Percentiles rank a stretch among this genome's conserved stretches.
Conservation (phyloP, 2,113 vertebrate genomes). For the Odobenus rosmarus region DNA sequence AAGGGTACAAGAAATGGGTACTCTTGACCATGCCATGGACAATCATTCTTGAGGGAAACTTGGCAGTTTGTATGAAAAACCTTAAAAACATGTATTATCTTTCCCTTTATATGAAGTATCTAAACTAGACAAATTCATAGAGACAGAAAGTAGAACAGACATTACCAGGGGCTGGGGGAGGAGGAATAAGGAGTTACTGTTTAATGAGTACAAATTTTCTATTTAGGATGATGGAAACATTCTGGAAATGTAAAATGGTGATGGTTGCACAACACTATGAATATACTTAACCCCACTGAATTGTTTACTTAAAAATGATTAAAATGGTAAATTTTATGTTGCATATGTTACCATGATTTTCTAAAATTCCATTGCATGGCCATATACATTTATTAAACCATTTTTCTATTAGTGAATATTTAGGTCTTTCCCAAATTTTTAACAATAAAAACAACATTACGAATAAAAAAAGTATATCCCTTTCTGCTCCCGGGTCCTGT, state of each 20-base stretch:
- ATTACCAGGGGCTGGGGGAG: no score
- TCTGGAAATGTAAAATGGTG: background rate
- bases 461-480: background rate
- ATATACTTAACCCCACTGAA: background rate
- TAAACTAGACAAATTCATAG: background rate
- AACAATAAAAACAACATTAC: background rate
- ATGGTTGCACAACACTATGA: background rate
- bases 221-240: background rate
- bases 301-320: background rate
- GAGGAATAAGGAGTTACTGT: background rate
- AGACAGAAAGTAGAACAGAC: background rate
- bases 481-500: background rate
- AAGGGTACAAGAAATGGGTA: background rate
- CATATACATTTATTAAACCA: background rate
- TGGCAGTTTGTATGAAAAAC: background rate
- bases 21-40: background rate
- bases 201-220: background rate
- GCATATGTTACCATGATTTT: background rate
- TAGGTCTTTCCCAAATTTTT: background rate
- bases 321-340: background rate
- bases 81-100: background rate
- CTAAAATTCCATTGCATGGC: background rate
- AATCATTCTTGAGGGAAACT: background rate
- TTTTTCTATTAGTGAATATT: background rate
- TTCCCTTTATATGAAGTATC: background rate